Evolutionary conservation across 1,140 invertebrate genomes (phyloP).

Genomic region (Meloidogyne chitwoodi): DNA sequence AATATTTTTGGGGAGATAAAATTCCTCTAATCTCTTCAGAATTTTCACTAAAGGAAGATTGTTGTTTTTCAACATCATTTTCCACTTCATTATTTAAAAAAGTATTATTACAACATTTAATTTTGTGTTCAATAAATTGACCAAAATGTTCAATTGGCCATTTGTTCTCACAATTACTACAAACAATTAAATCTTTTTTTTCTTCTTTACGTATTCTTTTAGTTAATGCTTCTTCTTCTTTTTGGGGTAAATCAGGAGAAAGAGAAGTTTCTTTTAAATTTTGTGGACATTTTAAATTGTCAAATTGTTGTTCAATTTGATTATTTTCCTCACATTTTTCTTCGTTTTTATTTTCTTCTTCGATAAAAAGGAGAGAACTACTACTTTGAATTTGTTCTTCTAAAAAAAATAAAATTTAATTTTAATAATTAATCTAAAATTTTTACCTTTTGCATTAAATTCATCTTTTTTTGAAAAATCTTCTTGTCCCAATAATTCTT

Average conservation of each 20-base stretch:
- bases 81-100: no score
- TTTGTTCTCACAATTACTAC: slow-evolving; percentile 46
- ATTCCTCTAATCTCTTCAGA: no score
- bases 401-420: neutral
- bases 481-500: neutral
- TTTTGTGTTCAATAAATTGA: slow-evolving; percentile 56
- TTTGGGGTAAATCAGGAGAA: no score
- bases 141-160: slow-evolving; percentile 47
- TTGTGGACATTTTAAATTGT: neutral
- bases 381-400: neutral
- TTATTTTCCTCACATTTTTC: neutral
- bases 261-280: no score
- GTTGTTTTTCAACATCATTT: neutral
- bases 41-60: no score
- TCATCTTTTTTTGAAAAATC: neutral
- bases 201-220: neutral
- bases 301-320: neutral
- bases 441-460: neutral
- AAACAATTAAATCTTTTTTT: slow-evolving; percentile 47
- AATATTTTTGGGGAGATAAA: neutral
- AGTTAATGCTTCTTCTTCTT: neutral
- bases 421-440: no score
- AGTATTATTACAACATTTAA: slow-evolving; percentile 36
- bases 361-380: neutral
- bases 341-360: slow-evolving; percentile 4